These are phyloP conservation scores for Lethrus apterus DNA, from an alignment of 1,140 invertebrate species.

Conservation along the genomic window DNA sequence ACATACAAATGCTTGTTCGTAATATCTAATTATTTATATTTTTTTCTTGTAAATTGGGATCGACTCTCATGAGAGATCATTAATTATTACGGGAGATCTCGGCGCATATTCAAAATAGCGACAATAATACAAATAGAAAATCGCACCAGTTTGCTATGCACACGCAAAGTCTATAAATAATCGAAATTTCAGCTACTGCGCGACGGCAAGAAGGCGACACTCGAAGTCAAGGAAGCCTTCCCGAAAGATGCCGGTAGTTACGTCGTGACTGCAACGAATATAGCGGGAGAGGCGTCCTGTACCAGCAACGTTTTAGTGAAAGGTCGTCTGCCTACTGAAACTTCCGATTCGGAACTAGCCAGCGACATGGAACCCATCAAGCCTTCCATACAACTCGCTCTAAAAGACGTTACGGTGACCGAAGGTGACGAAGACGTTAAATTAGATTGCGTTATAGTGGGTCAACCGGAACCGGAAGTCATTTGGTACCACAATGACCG, in stretches of 20 bases:
- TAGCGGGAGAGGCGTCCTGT: conserved; percentile 54
- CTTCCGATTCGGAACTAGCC: conserved; percentile 63
- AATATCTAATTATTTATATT: no score
- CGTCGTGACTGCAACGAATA: conserved; percentile 54
- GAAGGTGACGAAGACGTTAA: conserved; percentile 65
- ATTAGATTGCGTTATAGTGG: conserved; percentile 75
- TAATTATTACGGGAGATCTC: no score
- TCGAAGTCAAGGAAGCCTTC: conserved; percentile 61
- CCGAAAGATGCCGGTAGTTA: conserved; percentile 66
- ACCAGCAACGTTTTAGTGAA: conserved; percentile 63
- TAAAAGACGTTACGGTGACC: conserved; percentile 60
- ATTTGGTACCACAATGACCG: conserved; percentile 81
- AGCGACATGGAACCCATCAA: conserved; percentile 63
- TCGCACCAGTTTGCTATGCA: conserved; percentile 8
- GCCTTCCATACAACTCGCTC: conserved; percentile 62
- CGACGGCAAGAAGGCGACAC: conserved; percentile 52
- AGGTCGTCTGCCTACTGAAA: conserved; percentile 60
- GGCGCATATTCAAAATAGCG: conserved; percentile 3
- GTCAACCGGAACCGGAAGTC: conserved; percentile 79
- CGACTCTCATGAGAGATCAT: neutral
- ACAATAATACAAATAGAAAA: neutral
- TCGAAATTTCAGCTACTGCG: conserved; percentile 48
- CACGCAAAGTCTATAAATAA: conserved; percentile 23
- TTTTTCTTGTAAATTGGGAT: no score
- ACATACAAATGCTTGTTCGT: no score